Evolutionary conservation across 2,888 invertebrate species (phyloP), one percentile per base, ranked within the genome.

Genomic region (Plutella xylostella): DNA sequence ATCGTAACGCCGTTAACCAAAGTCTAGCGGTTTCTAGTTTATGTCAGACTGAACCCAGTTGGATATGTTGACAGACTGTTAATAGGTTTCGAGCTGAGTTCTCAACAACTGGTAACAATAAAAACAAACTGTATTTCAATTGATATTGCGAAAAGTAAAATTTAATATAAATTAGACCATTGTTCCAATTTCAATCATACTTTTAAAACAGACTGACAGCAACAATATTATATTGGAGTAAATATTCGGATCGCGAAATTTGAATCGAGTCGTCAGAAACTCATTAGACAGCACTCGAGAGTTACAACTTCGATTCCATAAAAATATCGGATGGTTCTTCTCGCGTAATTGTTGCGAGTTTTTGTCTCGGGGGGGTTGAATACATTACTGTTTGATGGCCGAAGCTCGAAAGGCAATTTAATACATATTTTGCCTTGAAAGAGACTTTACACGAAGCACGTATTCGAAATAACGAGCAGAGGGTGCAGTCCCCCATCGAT

Each of bases 401-500:
- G 62, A 68, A 63, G 56, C 61, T 57, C 39, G 62, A 68, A 71
- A 63, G 62, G 65, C 68, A 72, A 72, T 73, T 75, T 74, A 61
- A 65, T 68, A 65, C 63, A 68, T 71, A 69, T 72, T 75, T 67
- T 64, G 62, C 61, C 61, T 56, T 57, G 63, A 47, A 65, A 68
- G 70, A 67, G 64, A 67, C 60, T 64, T 64, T 58, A 64, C 60
- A 58, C 50, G 55, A 56, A 58, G 61, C 57, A 66, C 68, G 68
- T 66, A 68, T 56, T 61, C 57, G 57, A 62, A 68, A 72, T 74
- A 74, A 75, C 68, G 73, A 76, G 67, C 55, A 59, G 65, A 71
- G 70, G 58, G 55, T 54, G 45, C 55, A 11, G 22, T 49, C 56
- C 63, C 59, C 68, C 63, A 61, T 59, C 55, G 56, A 51, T 52